Base-by-base conservation (phyloP, 2,797 vertebrate genomes). In the Enteromius argenteus region DNA sequence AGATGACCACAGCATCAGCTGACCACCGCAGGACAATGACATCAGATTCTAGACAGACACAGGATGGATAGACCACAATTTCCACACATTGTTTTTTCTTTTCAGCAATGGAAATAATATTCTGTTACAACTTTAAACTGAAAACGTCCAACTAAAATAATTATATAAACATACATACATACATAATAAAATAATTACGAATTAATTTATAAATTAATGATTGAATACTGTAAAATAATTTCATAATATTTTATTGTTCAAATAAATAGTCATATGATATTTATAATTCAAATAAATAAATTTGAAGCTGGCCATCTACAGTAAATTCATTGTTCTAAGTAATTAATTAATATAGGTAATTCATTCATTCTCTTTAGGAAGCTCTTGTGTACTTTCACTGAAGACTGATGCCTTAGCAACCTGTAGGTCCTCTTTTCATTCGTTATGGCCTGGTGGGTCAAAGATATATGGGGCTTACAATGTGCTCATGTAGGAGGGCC, bases 381-480 rank as follows among this genome's bases (percentile, higher is more conserved):
- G 27, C 32, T 67, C 35, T 66, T 39, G 27, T 49, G 27, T 19
- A 53, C 30, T 62, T 81, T 64, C 1, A 15, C 27, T 11, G 32
- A 76, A 83, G 46, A 67, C 60, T 9, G 72, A 68, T 83, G 81
- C 4, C 77, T 53, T 73, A 78, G 66, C 56, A 71, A 37, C 56
- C 71, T 51, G 62, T 75, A 49, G 37, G 14, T 79, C 42, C 60
- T 62, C 15, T 13, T 42, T 46, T 68, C 35, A n/a, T 66, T 17
- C 0, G 0, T 21, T 51, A 14, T 75, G 23, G 27, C 81, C 84
- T 87, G 90, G 86, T 80, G 87, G 74, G 84, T 83, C 73, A 79
- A 53, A 89, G 73, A 67, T 27, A 74, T 75, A 67, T 82, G 71
- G 84, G 88, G 85, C 88, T 89, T 85, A 85, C 32, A 81, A 46